Evolutionary conservation across 1,140 invertebrate genomes (phyloP).

Genomic region (Stegodyphus dumicola): DNA sequence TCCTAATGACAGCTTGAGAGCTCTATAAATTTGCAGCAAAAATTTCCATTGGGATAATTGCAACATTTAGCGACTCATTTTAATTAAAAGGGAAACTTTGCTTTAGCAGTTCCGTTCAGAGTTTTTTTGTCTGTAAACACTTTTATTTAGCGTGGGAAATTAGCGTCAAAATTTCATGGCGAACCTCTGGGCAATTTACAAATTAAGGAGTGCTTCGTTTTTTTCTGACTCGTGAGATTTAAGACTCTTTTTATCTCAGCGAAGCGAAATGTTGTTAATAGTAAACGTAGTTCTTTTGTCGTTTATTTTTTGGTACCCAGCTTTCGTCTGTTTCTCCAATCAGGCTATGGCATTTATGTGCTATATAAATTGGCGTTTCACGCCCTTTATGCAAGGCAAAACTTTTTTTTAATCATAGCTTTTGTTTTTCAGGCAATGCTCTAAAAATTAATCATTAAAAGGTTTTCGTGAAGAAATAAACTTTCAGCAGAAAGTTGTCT

Average conservation of each 20-base stretch:
- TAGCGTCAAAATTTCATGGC: conserved; percentile 17
- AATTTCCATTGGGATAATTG: conserved; percentile 21
- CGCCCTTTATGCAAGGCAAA: too few relatives aligned
- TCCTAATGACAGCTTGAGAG: conserved; percentile 3
- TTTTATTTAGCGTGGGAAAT: conserved; percentile 26
- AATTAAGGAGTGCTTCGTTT: conserved; percentile 18
- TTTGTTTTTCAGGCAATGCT: too few relatives aligned
- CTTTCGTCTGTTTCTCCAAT: too few relatives aligned
- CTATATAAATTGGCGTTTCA: too few relatives aligned
- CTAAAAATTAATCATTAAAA: too few relatives aligned
- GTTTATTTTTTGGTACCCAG: conserved; percentile 5
- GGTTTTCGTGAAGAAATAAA: too few relatives aligned
- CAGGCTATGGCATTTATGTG: too few relatives aligned
- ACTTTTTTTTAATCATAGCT: too few relatives aligned
- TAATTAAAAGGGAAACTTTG: conserved; percentile 11
- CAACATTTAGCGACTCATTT: conserved; percentile 19
- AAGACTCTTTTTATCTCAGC: background rate
- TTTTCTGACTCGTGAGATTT: conserved; percentile 6
- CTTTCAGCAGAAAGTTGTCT: too few relatives aligned
- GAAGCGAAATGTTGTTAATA: conserved; percentile 16
- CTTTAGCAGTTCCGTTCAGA: background rate
- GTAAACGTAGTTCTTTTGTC: background rate
- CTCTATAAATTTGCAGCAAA: background rate
- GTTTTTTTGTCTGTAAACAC: background rate
- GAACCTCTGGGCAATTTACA: conserved; percentile 22